Percentiles rank a stretch among this genome's conserved stretches.
Conservation (phyloP, 2,888 invertebrate species). For the Agrochola lota region DNA sequence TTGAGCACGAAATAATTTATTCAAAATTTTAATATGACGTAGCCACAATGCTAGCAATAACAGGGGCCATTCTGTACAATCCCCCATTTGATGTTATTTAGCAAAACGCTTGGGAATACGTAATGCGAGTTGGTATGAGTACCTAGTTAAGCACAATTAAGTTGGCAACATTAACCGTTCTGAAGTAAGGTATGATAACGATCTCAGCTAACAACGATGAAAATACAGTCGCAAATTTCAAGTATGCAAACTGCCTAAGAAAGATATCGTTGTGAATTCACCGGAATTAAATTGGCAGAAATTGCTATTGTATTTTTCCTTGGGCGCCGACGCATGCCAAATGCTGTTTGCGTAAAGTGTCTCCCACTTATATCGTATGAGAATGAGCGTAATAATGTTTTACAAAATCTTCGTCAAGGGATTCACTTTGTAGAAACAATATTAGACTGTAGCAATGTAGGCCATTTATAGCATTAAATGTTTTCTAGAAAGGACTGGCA, state of each 20-base stretch:
- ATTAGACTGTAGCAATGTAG: slow-evolving; percentile 6
- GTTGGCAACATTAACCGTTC: slow-evolving; percentile 61
- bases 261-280: slow-evolving; percentile 51
- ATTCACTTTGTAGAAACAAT: slow-evolving; percentile 26
- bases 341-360: slow-evolving; percentile 43
- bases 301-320: slow-evolving; percentile 61
- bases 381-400: slow-evolving; percentile 42
- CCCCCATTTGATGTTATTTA: slow-evolving; percentile 68
- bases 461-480: slow-evolving; percentile 20
- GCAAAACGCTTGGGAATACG: slow-evolving; percentile 63
- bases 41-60: slow-evolving; percentile 72
- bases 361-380: slow-evolving; percentile 33
- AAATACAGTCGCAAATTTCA: slow-evolving; percentile 60
- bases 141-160: slow-evolving; percentile 64
- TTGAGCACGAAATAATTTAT: slow-evolving; percentile 79
- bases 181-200: slow-evolving; percentile 62
- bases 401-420: slow-evolving; percentile 30
- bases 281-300: slow-evolving; percentile 56
- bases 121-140: slow-evolving; percentile 59
- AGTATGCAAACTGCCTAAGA: slow-evolving; percentile 60
- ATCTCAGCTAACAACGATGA: slow-evolving; percentile 52
- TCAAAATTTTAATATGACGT: slow-evolving; percentile 80
- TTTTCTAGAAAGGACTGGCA: slow-evolving; percentile 11
- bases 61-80: slow-evolving; percentile 64
- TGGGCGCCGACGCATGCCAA: slow-evolving; percentile 39